A percentile compares a stretch with the other conserved stretches of the same genome.
These are phyloP conservation scores for Dicerorhinus sumatrensis DNA, from an alignment of 2,113 vertebrate genomes.

Conservation along the genomic window DNA sequence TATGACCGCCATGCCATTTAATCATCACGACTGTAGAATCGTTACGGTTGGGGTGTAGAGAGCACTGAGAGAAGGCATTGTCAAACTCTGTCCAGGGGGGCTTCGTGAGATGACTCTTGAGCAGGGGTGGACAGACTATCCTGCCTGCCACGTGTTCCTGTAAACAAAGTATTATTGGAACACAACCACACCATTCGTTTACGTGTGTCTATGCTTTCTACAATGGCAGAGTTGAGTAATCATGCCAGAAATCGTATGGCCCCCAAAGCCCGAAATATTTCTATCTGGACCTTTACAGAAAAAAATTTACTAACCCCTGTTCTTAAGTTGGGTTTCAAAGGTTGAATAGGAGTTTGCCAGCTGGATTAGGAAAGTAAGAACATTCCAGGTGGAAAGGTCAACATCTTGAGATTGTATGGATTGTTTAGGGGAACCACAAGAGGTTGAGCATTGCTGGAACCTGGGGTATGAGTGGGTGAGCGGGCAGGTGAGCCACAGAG, in stretches of 20 bases:
- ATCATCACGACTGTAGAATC: background rate
- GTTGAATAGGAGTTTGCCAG: background rate
- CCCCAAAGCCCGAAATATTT: background rate
- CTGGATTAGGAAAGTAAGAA: background rate
- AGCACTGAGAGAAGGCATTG: background rate
- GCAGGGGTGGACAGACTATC: background rate
- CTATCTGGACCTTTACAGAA: background rate
- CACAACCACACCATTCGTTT: background rate
- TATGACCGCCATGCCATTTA: accelerated
- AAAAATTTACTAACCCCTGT: background rate
- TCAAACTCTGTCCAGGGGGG: background rate
- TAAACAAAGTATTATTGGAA: background rate
- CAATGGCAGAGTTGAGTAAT: background rate
- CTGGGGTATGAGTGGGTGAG: background rate
- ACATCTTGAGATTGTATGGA: background rate
- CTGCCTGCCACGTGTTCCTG: background rate
- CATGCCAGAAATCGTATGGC: background rate
- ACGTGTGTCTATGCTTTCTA: background rate
- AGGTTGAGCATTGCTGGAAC: accelerated
- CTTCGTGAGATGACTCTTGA: background rate
- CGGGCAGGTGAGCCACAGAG: background rate
- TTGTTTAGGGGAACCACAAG: too few species aligned
- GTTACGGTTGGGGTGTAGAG: accelerated
- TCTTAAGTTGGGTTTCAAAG: conserved; percentile 35
- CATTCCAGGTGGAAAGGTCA: background rate